These are phyloP conservation scores for Myotis findleyi DNA, from an alignment of 2,797 vertebrate genomes.

Conservation along the genomic window DNA sequence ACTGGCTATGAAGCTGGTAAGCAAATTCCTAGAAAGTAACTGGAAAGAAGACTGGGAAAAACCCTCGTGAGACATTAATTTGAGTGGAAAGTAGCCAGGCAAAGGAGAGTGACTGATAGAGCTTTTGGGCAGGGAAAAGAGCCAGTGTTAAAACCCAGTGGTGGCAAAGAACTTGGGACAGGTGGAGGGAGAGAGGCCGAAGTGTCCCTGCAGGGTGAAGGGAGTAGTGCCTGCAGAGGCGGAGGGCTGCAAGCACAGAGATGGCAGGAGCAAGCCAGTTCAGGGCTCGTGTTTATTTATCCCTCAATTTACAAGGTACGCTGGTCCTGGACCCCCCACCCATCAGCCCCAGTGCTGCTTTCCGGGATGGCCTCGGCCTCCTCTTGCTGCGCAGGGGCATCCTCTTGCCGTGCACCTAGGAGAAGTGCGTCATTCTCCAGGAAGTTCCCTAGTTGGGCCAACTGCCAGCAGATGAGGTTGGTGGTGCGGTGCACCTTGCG, in stretches of 20 bases:
- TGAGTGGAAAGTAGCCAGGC: background rate
- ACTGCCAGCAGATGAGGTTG: constrained; percentile 88
- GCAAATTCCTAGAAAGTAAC: background rate
- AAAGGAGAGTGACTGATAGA: background rate
- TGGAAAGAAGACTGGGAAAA: background rate
- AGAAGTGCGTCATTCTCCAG: constrained; percentile 85
- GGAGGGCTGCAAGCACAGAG: background rate
- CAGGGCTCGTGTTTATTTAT: constrained; percentile 67
- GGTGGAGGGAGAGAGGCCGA: background rate
- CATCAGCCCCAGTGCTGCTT: background rate
- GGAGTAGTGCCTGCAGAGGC: background rate
- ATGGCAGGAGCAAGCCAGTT: background rate
- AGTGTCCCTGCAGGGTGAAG: background rate
- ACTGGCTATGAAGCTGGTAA: background rate
- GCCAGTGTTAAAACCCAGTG: background rate
- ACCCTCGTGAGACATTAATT: background rate
- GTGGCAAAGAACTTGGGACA: background rate
- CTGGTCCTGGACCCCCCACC: background rate
- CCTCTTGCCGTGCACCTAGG: background rate
- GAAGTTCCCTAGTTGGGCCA: constrained; percentile 89
- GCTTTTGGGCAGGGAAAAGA: background rate
- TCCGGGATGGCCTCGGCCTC: background rate
- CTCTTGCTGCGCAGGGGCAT: background rate
- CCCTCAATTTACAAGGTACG: constrained; percentile 51
- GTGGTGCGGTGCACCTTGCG: constrained; percentile 64